phyloP scores from a whole-genome alignment of 2,113 vertebrate genomes.

The Ciconia boyciana region DNA sequence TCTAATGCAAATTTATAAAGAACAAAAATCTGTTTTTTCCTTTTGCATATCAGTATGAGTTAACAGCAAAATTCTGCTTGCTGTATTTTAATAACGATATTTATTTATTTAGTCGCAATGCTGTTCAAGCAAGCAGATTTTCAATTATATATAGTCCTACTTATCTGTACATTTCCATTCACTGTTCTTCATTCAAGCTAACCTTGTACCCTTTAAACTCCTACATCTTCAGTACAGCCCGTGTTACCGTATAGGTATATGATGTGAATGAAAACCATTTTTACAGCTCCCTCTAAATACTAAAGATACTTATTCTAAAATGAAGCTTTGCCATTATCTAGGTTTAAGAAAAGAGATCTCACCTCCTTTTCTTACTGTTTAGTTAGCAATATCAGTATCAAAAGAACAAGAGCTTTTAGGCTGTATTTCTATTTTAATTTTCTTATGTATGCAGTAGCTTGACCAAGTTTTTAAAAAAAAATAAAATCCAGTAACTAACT shows the following conservation, averaged over 20 bases:
- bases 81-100: neutral
- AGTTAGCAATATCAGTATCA: neutral
- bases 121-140: neutral
- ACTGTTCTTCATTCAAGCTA: neutral
- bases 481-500: neutral
- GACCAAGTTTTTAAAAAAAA: neutral
- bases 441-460: neutral
- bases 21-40: neutral
- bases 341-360: neutral
- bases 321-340: neutral
- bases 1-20: neutral
- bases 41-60: rapidly evolving
- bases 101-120: neutral
- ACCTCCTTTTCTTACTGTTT: neutral
- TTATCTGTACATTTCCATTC: neutral
- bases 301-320: neutral
- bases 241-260: too few relatives aligned
- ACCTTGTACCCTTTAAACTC: neutral
- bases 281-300: rapidly evolving
- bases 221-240: neutral
- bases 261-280: neutral
- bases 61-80: neutral
- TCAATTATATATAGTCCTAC: neutral
- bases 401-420: neutral
- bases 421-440: neutral